These are phyloP conservation scores for Cyrtonyx montezumae DNA, from an alignment of 2,113 vertebrate genomes.

Conservation along the genomic window DNA sequence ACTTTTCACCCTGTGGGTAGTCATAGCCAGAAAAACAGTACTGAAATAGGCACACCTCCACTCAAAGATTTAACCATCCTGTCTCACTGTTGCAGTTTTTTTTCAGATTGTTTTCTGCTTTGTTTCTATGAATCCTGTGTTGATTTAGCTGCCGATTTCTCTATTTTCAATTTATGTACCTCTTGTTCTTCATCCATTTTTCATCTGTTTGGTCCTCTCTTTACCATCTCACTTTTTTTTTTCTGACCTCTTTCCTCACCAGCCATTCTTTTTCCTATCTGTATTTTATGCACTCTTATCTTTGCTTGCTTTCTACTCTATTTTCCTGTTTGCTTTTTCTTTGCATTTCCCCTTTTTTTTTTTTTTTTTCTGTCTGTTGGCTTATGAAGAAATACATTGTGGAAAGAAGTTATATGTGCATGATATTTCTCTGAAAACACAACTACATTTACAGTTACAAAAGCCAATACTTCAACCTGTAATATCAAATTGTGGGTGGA, in stretches of 20 bases:
- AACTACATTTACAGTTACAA: conserved; percentile 32
- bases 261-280: neutral
- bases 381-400: neutral
- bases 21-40: neutral
- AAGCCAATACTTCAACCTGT: neutral
- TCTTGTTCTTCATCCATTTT: neutral
- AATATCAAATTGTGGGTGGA: conserved; percentile 32
- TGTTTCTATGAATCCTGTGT: neutral
- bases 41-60: neutral
- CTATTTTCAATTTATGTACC: neutral
- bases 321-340: neutral
- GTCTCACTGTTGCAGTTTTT: neutral
- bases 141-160: neutral
- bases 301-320: neutral
- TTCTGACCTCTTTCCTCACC: neutral
- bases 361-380: neutral
- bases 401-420: neutral
- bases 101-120: neutral
- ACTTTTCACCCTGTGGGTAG: neutral
- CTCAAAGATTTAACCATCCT: neutral
- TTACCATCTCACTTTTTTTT: neutral
- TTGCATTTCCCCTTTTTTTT: neutral
- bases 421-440: conserved; percentile 45
- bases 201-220: neutral
- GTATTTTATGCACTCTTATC: neutral